These are phyloP conservation scores for Macrophya alboannulata DNA, from an alignment of 2,888 invertebrate genomes.

Conservation along the genomic window DNA sequence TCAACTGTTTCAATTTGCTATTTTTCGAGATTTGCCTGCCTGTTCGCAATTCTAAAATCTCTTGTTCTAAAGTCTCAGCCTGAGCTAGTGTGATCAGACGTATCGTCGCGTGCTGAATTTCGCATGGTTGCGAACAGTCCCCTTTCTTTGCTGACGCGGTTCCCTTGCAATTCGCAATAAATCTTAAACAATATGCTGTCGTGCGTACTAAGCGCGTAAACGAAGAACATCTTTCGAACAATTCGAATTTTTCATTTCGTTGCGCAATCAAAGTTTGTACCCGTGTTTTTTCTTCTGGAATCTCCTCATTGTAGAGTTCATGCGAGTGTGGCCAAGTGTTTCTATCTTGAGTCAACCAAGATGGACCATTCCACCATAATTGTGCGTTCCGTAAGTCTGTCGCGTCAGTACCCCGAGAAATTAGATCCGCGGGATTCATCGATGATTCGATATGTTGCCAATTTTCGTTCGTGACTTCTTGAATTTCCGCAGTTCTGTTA, in stretches of 20 bases:
- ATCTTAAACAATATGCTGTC: too few relatives aligned
- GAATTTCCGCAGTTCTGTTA: slow-evolving; percentile 36
- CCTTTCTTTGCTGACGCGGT: too few relatives aligned
- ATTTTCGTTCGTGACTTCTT: slow-evolving; percentile 5
- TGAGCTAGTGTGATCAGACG: too few relatives aligned
- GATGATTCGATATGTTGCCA: slow-evolving; percentile 49
- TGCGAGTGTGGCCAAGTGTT: slow-evolving; percentile 37
- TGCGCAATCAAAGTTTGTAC: neutral
- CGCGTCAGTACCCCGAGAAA: slow-evolving; percentile 56
- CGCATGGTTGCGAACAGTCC: too few relatives aligned
- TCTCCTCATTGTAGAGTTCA: neutral
- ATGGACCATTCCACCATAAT: slow-evolving; percentile 47
- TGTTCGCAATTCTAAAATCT: too few relatives aligned
- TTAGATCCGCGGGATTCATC: slow-evolving; percentile 61
- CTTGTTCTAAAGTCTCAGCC: too few relatives aligned
- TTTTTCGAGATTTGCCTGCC: too few relatives aligned
- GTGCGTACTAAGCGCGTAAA: neutral
- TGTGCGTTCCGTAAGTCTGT: slow-evolving; percentile 1
- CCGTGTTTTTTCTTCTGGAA: neutral
- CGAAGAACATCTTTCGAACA: neutral
- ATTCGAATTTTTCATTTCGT: neutral
- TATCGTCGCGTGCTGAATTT: too few relatives aligned
- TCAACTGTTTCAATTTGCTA: too few relatives aligned
- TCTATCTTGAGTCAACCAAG: slow-evolving; percentile 21
- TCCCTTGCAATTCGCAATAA: too few relatives aligned